Base-by-base conservation (phyloP, 2,888 invertebrate species). In the Zygothrica quintamaculata region DNA sequence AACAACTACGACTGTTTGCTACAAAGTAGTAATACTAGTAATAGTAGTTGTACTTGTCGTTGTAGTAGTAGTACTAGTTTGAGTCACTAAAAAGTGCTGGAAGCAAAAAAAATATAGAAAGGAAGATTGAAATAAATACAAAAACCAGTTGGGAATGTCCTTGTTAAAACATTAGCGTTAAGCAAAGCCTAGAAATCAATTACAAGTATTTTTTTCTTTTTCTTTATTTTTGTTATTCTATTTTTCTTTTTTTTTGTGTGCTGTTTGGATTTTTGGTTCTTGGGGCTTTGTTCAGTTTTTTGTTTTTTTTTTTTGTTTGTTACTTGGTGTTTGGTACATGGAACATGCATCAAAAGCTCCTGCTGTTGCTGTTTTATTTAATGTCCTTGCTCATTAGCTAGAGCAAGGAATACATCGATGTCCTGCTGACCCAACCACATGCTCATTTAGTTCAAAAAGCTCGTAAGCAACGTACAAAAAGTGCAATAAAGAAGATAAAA, bases 111-210 rank as follows among this genome's bases (percentile, higher is more conserved):
- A n/a, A n/a, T n/a, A n/a, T n/a, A n/a, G n/a, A n/a, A n/a, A n/a
- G n/a, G n/a, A n/a, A n/a, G n/a, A n/a, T n/a, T n/a, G 9, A 18
- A 31, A 31, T 16, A 16, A 11, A 18, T 6, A 34, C 11, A 34
- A 11, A 11, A 34, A 34, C 3, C 2, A 34, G 5, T 9, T 11
- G 3, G 26, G 8, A 59, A 51, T 64, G 72, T 67, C 52, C 72
- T 69, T 75, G 75, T 65, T 75, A 52, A 56, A 65, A 72, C 72
- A 75, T 75, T 75, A 65, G 69, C 58, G 52, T 46, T 59, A 59
- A 59, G 61, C 70, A 65, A 67, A 77, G 77, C 71, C 76, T 77
- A 73, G 73, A 77, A 80, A 80, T 80, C 82, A 80, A 81, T 80
- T 81, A 79, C 75, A 50, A 66, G 59, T 55, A 31, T 18, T 12